Base-by-base conservation (phyloP, 2,888 invertebrate genomes). In the Hipparchia sbordonii region DNA sequence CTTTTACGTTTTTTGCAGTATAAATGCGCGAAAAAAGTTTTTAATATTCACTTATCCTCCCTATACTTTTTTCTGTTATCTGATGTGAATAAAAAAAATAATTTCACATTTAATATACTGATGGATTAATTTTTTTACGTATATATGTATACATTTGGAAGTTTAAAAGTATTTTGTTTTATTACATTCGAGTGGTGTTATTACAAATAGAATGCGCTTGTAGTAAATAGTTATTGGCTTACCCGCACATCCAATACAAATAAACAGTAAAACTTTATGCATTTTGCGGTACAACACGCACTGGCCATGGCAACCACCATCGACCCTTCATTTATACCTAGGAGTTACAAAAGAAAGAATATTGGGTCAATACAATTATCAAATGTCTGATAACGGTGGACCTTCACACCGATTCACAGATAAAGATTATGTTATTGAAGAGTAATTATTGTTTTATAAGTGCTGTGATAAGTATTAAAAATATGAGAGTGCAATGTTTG, bases 371-470 rank as follows among this genome's bases (percentile, higher is more conserved):
- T 78, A 86, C 78, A 82, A 87, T 82, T 84, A 85, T 82, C 82
- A 79, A 79, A 85, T 84, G 87, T 81, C 85, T 85, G 91, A 91
- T 91, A 88, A 84, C 74, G 78, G 72, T 69, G 77, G 77, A 82
- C 92, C 92, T 92, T 92, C 88, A 90, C 88, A 86, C 83, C 82
- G 85, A 84, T 88, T 83, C 83, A 65, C 39, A 76, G 74, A 77
- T 77, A 76, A 74, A 57, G 72, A 67, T 74, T 74, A 77, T 71
- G 63, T 67, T 69, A 74, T 57, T 72, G 69, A 67, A 62, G 67
- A 71, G 57, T 51, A 51, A 56, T 54, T 72, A 56, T 54, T 72
- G 23, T 69, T 69, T 65, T 66, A 56, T 48, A 70, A 74, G 74
- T 72, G 66, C 60, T 62, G 4, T 33, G 51, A 68, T 62, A 62